Percentiles rank a stretch among this genome's conserved stretches.
Evolutionary conservation across 2,797 vertebrate genomes (phyloP).

Genomic region (Sorex maritimensis): DNA sequence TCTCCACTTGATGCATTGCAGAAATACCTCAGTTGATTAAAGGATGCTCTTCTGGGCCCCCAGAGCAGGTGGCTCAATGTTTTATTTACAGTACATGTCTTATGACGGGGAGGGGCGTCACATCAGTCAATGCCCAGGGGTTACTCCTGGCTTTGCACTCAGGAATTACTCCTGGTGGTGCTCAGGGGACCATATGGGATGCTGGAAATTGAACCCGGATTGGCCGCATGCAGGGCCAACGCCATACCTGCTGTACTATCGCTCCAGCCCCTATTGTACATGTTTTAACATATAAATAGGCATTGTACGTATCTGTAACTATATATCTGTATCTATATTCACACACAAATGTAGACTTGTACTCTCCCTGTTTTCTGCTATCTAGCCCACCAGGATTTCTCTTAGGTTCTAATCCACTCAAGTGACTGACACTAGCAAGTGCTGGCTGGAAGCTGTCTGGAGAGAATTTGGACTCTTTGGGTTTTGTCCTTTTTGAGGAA

Average conservation of each 20-base stretch:
- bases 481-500: conserved; percentile 14
- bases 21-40: conserved; percentile 16
- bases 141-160: too few species aligned
- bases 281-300: too few species aligned
- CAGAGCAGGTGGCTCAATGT: not conserved
- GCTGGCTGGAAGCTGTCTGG: not conserved
- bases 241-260: too few species aligned
- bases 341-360: not conserved
- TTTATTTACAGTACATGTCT: not conserved
- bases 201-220: too few species aligned
- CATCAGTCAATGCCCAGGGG: too few species aligned
- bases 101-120: too few species aligned
- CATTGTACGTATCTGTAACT: too few species aligned
- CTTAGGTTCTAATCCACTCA: not conserved
- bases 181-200: too few species aligned
- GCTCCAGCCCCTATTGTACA: too few species aligned
- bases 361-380: not conserved
- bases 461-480: not conserved
- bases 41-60: not conserved
- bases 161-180: too few species aligned
- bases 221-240: too few species aligned
- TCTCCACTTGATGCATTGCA: not conserved
- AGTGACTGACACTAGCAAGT: not conserved
- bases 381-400: not conserved
- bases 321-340: not conserved